phyloP scores from a whole-genome alignment of 2,888 invertebrate species.

The Spodoptera picta region DNA sequence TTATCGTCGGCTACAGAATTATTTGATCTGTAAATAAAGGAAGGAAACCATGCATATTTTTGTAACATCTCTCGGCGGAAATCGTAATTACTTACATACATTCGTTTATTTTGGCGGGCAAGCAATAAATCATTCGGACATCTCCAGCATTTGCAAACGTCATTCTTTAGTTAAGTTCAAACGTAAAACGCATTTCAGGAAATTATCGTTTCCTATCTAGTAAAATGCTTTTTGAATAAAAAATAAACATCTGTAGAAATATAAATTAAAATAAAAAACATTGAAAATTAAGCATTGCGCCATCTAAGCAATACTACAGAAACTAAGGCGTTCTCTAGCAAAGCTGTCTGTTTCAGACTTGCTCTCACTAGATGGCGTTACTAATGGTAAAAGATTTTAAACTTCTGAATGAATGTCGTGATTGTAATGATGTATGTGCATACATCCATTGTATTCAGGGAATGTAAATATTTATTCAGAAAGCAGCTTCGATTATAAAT shows the following conservation, averaged over 20 bases:
- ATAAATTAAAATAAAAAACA: background rate
- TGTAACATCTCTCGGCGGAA: slow-evolving; percentile 49
- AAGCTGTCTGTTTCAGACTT: background rate
- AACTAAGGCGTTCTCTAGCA: slow-evolving; percentile 15
- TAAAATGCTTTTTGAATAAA: background rate
- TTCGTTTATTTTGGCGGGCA: slow-evolving; percentile 34
- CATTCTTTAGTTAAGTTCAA: background rate
- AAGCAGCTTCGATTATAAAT: no score
- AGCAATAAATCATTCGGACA: slow-evolving; percentile 38
- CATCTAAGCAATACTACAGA: slow-evolving; percentile 39
- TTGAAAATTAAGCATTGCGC: slow-evolving; percentile 19
- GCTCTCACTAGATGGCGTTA: slow-evolving; percentile 49
- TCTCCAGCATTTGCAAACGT: slow-evolving; percentile 6
- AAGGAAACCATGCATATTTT: slow-evolving; percentile 28
- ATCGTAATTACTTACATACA: slow-evolving; percentile 32
- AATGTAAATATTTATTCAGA: no score
- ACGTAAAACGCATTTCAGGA: background rate
- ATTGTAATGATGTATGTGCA: no score
- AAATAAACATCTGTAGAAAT: background rate
- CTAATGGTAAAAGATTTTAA: slow-evolving; percentile 23
- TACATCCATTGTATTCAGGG: no score
- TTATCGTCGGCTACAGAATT: slow-evolving; percentile 4
- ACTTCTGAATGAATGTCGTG: no score
- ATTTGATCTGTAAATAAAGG: slow-evolving; percentile 32
- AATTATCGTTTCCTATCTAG: background rate